Base-by-base conservation (phyloP, 2,113 vertebrate genomes). In the Myodes glareolus region DNA sequence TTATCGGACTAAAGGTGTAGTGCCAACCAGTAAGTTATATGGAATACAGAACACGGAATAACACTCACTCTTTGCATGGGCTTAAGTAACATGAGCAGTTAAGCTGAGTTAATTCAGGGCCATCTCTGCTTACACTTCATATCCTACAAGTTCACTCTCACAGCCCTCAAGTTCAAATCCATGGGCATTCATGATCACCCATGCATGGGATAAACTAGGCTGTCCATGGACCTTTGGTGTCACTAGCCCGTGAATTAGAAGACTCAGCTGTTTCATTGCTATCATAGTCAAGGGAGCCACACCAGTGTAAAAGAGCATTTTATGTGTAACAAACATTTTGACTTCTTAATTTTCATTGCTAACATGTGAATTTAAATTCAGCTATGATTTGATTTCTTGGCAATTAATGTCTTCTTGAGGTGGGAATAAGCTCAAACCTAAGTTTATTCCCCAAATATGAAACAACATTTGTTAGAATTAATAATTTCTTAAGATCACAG, bases 291-390 rank as follows among this genome's bases (percentile, higher is more conserved):
- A 0, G 61, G 58, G 25, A 89, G 23, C 36, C 45, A 63, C 21
- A 70, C 16, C 65, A 94, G 75, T 17, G 39, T 36, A 31, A 87
- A 96, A 36, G 45, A 52, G 0, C 10, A 55, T 65, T 85, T 65
- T 7, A 27, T 68, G 68, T 94, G 47, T 80, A 58, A 50, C 33
- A 36, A 96, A 39, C 87, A 72, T 67, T 92, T 80, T 31, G n/a
- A 85, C 78, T 36, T 3, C n/a, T 47, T 75, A 14, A 68, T 81
- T 89, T 84, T 88, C 25, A 68, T n/a, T 58, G 76, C 31, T 88
- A 13, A 89, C 63, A 68, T 87, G 21, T 63, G 67, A 94, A 94
- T 82, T 65, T 78, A 75, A 78, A 96, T 82, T 94, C 88, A 88
- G 55, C 16, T 82, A 29, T 75, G 36, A 95, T 90, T 50, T 77